Evolutionary conservation across 2,888 invertebrate genomes (phyloP).

Genomic region (Luffia ferchaultella): DNA sequence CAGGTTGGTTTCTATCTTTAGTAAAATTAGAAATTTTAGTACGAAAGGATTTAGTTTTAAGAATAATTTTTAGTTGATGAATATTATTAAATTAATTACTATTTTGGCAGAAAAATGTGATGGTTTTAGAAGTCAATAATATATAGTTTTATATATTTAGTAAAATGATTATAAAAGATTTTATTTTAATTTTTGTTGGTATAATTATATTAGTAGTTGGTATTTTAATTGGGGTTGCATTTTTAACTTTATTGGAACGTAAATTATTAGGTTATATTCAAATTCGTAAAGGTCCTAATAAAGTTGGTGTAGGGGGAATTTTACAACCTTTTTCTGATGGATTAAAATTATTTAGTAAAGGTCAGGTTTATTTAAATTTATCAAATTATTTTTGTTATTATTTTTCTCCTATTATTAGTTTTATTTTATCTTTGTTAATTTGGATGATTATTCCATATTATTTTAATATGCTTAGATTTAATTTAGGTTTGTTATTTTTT

Average conservation of each 20-base stretch:
- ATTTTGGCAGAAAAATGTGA: conserved; percentile 75
- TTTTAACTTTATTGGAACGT: too few species aligned
- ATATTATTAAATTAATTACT: conserved; percentile 37
- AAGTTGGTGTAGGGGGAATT: conserved; percentile 69
- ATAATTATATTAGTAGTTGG: conserved; percentile 64
- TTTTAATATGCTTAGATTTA: conserved; percentile 61
- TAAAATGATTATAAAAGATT: conserved; percentile 60
- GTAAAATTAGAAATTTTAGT: conserved; percentile 69
- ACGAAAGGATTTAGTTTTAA: conserved; percentile 78
- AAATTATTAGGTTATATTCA: too few species aligned
- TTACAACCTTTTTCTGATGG: conserved; percentile 78
- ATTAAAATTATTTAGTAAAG: conserved; percentile 76
- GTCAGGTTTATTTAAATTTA: conserved; percentile 60
- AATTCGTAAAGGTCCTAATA: conserved; percentile 78
- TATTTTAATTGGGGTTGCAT: conserved; percentile 71
- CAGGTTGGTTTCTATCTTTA: too few species aligned
- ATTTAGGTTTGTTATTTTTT: conserved; percentile 69
- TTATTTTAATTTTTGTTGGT: conserved; percentile 41
- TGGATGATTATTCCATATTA: conserved; percentile 68
- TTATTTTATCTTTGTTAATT: conserved; percentile 66
- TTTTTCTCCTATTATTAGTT: conserved; percentile 65
- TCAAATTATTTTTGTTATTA: conserved; percentile 71
- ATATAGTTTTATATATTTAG: conserved; percentile 63
- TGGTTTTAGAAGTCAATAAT: conserved; percentile 75
- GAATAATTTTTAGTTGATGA: conserved; percentile 50